A percentile compares a stretch with the other conserved stretches of the same genome.
These are phyloP conservation scores for Columba guinea DNA, from an alignment of 2,797 vertebrate species.

Conservation along the genomic window DNA sequence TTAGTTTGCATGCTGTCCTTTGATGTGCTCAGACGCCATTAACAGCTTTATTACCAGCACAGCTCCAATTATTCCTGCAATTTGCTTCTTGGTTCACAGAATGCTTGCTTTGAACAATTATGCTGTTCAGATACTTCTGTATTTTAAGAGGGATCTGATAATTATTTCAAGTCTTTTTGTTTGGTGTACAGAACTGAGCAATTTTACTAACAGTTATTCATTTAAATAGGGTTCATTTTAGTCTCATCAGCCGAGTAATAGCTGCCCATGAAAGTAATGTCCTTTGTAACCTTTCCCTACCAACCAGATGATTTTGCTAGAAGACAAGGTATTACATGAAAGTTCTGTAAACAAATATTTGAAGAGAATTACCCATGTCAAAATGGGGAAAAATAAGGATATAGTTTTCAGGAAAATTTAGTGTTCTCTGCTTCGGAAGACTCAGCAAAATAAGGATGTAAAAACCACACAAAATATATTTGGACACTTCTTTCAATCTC, in stretches of 20 bases:
- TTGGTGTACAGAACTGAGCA: not conserved
- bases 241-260: not conserved
- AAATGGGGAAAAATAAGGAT: not conserved
- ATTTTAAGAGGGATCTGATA: slow-evolving; percentile 17
- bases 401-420: not conserved
- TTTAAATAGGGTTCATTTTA: slow-evolving; percentile 15
- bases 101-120: slow-evolving; percentile 16
- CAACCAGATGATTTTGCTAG: not conserved
- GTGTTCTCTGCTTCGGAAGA: not conserved
- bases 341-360: not conserved
- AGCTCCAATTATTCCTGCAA: slow-evolving; percentile 7
- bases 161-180: slow-evolving; percentile 4
- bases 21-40: slow-evolving; percentile 4
- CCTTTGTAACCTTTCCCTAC: not conserved
- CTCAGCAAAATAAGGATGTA: not conserved
- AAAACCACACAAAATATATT: not conserved
- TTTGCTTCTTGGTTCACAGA: slow-evolving; percentile 17
- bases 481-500: not conserved
- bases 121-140: not conserved
- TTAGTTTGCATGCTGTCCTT: not conserved
- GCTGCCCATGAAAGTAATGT: not conserved
- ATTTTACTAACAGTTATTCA: slow-evolving; percentile 31
- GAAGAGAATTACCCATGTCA: not conserved
- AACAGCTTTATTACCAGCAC: slow-evolving; percentile 28
- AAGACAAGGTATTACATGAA: not conserved